Conservation (phyloP, 2,888 invertebrate genomes). For the Perizoma affinitatum region DNA sequence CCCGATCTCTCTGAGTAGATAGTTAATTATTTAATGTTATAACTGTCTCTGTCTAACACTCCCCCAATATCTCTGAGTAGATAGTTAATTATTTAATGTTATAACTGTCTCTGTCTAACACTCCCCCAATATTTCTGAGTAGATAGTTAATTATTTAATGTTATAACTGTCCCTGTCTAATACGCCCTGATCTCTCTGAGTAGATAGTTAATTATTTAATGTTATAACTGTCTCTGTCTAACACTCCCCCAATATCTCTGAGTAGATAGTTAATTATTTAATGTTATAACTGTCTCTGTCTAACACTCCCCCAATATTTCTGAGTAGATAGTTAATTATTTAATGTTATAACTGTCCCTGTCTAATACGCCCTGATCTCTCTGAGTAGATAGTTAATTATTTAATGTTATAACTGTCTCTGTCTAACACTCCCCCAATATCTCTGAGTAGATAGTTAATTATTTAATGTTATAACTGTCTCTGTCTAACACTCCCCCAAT, state of each 20-base stretch:
- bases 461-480: not conserved
- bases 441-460: no score
- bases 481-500: not conserved
- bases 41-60: not conserved
- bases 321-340: not conserved
- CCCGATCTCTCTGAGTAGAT: not conserved
- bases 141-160: no score
- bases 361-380: slow-evolving; percentile 4
- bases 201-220: not conserved
- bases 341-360: slow-evolving; percentile 7
- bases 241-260: not conserved
- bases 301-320: not conserved
- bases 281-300: not conserved
- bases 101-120: not conserved
- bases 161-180: no score
- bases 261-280: no score
- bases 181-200: no score
- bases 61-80: no score
- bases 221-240: slow-evolving; percentile 14
- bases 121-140: not conserved
- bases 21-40: no score
- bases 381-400: no score
- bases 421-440: not conserved
- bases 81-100: no score
- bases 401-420: not conserved